These are phyloP conservation scores for Steatornis caripensis DNA, from an alignment of 2,113 vertebrate species.

Conservation along the genomic window DNA sequence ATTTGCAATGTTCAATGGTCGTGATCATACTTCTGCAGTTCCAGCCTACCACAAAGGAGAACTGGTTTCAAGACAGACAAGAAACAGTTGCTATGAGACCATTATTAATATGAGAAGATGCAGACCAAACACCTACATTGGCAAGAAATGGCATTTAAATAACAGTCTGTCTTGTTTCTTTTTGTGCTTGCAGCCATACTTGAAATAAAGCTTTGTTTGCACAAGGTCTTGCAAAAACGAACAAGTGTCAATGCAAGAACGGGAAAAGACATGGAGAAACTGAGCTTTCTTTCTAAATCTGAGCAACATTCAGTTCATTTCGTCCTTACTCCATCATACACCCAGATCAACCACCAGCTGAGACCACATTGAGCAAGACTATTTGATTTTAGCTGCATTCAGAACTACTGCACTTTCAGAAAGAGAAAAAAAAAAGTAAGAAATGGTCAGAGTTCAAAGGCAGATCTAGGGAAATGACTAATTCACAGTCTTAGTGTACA, in stretches of 20 bases:
- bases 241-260: not conserved
- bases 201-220: slow-evolving; percentile 31
- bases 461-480: slow-evolving; percentile 19
- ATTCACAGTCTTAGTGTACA: not conserved
- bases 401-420: not conserved
- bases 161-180: not conserved
- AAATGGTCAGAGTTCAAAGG: slow-evolving; percentile 25
- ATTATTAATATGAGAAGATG: not conserved
- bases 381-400: not conserved
- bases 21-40: not conserved
- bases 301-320: not conserved
- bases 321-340: not conserved
- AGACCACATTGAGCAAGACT: not conserved
- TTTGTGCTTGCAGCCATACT: not conserved
- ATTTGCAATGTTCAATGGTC: not conserved
- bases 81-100: slow-evolving; percentile 49
- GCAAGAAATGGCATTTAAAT: slow-evolving; percentile 30
- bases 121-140: slow-evolving; percentile 41
- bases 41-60: not conserved
- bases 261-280: not conserved
- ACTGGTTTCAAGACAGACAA: not conserved
- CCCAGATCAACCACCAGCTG: not conserved
- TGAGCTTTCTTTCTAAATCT: not conserved
- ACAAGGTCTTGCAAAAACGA: not conserved
- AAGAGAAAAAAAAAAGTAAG: not conserved